Evolutionary conservation across 2,888 invertebrate species (phyloP).

Genomic region (Pterostichus niger): DNA sequence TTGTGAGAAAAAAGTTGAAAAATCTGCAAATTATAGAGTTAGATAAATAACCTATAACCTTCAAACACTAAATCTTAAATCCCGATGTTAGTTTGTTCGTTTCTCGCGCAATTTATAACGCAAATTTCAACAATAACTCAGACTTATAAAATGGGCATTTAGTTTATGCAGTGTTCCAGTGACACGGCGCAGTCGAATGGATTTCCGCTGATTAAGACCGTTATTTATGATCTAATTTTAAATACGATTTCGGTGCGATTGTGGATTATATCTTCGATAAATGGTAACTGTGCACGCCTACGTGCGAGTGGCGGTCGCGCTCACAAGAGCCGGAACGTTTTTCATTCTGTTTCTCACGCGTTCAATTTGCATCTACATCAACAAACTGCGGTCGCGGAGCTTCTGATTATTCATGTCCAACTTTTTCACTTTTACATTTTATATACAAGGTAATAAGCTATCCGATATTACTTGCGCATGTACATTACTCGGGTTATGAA

Average conservation of each 20-base stretch:
- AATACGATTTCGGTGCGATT: constrained; percentile 64
- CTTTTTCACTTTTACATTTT: no score
- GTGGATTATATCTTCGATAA: constrained; percentile 62
- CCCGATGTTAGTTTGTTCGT: not conserved
- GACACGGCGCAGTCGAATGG: no score
- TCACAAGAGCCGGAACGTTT: not conserved
- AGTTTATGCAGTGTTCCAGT: not conserved
- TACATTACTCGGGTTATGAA: no score
- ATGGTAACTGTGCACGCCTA: constrained; percentile 63
- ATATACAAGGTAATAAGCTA: no score
- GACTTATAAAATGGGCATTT: constrained; percentile 35
- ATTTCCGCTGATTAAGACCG: constrained; percentile 60
- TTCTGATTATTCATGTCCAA: no score
- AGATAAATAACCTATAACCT: no score
- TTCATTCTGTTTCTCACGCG: not conserved
- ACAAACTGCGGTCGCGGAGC: no score
- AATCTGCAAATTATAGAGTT: no score
- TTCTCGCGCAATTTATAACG: constrained; percentile 28
- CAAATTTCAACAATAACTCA: constrained; percentile 47
- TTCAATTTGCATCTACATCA: no score
- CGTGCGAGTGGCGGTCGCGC: not conserved
- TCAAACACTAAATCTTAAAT: not conserved
- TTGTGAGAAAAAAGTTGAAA: no score
- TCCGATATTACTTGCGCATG: no score
- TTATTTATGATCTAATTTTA: constrained; percentile 66